These are phyloP conservation scores for Eupithecia tripunctaria DNA, from an alignment of 2,888 invertebrate genomes.

Conservation along the genomic window DNA sequence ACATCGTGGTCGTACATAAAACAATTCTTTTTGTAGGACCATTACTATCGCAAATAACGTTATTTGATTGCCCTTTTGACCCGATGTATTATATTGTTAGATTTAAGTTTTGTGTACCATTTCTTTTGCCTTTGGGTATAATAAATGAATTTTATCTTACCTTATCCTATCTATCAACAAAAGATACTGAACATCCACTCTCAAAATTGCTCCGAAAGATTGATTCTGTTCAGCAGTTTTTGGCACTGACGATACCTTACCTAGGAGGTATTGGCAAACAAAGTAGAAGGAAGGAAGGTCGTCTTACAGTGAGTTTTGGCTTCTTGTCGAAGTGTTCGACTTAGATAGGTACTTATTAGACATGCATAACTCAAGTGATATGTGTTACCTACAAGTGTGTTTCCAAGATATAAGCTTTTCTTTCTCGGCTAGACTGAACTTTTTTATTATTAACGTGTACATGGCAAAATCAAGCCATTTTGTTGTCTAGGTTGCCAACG, in stretches of 20 bases:
- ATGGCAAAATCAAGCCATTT: slow-evolving; percentile 1
- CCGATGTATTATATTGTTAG: too few species aligned
- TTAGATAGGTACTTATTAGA: neutral
- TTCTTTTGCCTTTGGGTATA: too few species aligned
- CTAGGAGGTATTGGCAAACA: neutral
- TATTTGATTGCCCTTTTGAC: too few species aligned
- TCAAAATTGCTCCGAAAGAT: neutral
- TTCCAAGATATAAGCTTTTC: neutral
- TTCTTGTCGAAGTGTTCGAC: neutral
- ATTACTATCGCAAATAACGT: neutral
- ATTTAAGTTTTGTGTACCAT: too few species aligned
- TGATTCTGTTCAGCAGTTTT: neutral
- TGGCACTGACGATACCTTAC: neutral
- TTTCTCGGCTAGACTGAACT: neutral
- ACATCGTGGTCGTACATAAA: too few species aligned
- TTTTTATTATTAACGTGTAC: neutral
- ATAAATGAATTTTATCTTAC: too few species aligned
- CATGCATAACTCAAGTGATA: too few species aligned
- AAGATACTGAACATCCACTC: neutral
- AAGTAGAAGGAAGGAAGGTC: neutral
- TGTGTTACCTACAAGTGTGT: too few species aligned
- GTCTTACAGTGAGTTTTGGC: neutral
- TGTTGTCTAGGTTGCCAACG: neutral
- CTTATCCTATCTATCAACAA: neutral
- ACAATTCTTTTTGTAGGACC: too few species aligned